A percentile compares a stretch with the other conserved stretches of the same genome.
phyloP scores from a whole-genome alignment of 2,888 invertebrate genomes.

The Seira sanloemensis region DNA sequence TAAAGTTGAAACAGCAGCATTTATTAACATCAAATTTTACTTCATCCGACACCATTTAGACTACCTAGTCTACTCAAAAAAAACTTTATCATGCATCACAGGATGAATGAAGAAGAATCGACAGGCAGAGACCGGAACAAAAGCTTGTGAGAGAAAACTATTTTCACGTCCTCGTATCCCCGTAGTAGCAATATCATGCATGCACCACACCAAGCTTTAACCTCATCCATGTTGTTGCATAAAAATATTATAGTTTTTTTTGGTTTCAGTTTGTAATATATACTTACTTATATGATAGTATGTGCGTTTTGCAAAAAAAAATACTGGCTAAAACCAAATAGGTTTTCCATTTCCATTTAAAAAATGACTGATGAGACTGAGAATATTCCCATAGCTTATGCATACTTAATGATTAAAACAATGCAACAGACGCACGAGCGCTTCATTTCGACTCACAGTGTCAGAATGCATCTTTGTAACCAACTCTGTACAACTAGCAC shows the following conservation, averaged over 20 bases:
- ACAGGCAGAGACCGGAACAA: background rate
- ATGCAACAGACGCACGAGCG: too few relatives aligned
- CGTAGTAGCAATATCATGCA: background rate
- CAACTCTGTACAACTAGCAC: too few relatives aligned
- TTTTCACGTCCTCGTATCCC: background rate
- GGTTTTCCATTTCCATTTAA: slow-evolving; percentile 20
- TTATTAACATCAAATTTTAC: slow-evolving; percentile 48
- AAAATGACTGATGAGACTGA: slow-evolving; percentile 53
- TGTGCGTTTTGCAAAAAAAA: too few relatives aligned
- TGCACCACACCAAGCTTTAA: too few relatives aligned
- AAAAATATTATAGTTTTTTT: too few relatives aligned
- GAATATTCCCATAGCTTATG: slow-evolving; percentile 32
- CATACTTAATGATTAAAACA: slow-evolving; percentile 42
- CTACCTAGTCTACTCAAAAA: too few relatives aligned
- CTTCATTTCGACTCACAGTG: too few relatives aligned
- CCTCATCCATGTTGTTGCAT: too few relatives aligned
- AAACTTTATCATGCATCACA: slow-evolving; percentile 2
- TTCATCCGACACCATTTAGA: slow-evolving; percentile 7
- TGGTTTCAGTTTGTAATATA: too few relatives aligned
- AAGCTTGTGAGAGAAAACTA: background rate
- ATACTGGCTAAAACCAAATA: background rate
- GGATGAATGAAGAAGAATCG: background rate
- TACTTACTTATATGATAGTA: too few relatives aligned
- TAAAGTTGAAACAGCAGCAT: slow-evolving; percentile 47
- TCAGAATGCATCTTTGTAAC: too few relatives aligned